Evolutionary conservation across 2,113 vertebrate genomes (phyloP).

Genomic region (Myrmophylax atrothorax): DNA sequence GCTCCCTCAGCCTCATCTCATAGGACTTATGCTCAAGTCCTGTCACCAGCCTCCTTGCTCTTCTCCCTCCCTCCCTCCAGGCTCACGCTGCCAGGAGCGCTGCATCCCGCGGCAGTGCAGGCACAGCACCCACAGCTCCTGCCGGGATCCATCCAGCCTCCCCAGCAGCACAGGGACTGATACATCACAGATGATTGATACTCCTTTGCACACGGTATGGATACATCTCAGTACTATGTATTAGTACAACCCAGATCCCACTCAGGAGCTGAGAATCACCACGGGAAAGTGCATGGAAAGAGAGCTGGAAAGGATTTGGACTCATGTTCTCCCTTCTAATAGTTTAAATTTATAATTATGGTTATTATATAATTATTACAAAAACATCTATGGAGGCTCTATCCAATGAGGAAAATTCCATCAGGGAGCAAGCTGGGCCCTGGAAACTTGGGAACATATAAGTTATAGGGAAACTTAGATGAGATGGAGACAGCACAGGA

Average conservation of each 20-base stretch:
- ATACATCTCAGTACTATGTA: not conserved
- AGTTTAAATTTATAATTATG: not conserved
- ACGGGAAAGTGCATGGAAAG: not conserved
- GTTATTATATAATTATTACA: not conserved
- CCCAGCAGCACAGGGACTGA: not conserved
- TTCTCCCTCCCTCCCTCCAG: not conserved
- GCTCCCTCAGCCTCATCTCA: no score
- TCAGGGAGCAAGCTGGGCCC: fast-evolving
- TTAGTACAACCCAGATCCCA: not conserved
- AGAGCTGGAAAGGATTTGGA: not conserved
- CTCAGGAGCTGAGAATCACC: not conserved
- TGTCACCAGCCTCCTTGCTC: no score
- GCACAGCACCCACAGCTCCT: fast-evolving
- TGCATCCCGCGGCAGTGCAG: fast-evolving
- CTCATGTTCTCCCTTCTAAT: not conserved
- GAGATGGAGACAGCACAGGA: no score
- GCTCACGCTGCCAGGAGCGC: fast-evolving
- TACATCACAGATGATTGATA: no score
- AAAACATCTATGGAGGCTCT: not conserved
- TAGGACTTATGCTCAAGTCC: no score
- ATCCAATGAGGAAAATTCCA: not conserved
- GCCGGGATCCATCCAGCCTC: not conserved
- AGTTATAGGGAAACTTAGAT: not conserved
- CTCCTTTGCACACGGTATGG: no score
- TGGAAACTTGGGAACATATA: not conserved